Evolutionary conservation across 2,797 vertebrate species (phyloP).

Genomic region (Sebastes reedi): DNA sequence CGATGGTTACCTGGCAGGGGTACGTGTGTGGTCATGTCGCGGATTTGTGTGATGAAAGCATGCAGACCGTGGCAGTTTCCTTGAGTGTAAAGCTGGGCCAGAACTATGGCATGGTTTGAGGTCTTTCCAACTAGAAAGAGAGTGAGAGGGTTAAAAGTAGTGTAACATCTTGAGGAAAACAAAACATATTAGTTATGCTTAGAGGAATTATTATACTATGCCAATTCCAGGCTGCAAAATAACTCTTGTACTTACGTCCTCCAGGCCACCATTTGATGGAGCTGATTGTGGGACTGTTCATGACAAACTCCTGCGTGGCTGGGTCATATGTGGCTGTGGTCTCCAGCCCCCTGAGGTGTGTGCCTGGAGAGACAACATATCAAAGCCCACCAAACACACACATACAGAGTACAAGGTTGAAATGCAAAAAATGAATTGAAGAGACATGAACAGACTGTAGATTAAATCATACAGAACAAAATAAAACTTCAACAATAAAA

Average conservation of each 20-base stretch:
- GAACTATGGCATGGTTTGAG: conserved; percentile 93
- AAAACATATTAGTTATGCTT: neutral
- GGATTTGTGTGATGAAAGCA: conserved; percentile 95
- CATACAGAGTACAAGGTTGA: neutral
- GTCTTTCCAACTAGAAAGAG: conserved; percentile 92
- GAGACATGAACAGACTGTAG: neutral
- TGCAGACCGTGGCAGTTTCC: conserved; percentile 91
- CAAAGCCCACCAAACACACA: conserved; percentile 12
- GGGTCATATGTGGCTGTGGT: conserved; percentile 97
- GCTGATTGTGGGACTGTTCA: conserved; percentile 95
- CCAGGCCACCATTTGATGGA: conserved; percentile 99
- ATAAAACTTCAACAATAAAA: neutral
- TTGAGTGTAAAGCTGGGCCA: conserved; percentile 94
- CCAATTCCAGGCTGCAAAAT: neutral
- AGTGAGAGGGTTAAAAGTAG: neutral
- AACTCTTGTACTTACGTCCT: conserved; percentile 87
- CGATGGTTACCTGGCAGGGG: conserved; percentile 90
- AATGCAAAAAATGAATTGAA: neutral
- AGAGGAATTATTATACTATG: neutral
- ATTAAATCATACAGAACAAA: neutral
- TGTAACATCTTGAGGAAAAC: neutral
- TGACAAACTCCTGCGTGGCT: conserved; percentile 93
- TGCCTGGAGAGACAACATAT: conserved; percentile 79
- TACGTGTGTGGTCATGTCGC: conserved; percentile 88
- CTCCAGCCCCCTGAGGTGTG: conserved; percentile 94